Conservation (phyloP, 2,113 vertebrate genomes). For the Corapipo altera region DNA sequence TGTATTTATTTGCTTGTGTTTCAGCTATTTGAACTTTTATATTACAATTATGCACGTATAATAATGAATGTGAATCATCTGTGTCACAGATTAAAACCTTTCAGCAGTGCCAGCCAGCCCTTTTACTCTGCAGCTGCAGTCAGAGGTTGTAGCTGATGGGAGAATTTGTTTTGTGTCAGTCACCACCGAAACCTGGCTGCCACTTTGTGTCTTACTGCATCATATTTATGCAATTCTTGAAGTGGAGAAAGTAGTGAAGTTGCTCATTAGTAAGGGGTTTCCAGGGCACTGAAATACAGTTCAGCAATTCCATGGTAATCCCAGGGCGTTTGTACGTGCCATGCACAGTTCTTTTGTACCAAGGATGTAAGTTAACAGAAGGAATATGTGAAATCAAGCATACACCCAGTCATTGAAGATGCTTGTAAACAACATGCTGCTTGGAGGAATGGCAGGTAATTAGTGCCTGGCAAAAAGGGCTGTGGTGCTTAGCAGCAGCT, state of each 20-base stretch:
- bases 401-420: not conserved
- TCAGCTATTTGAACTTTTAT: not conserved
- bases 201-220: not conserved
- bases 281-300: not conserved
- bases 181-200: not conserved
- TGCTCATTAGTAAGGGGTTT: not conserved
- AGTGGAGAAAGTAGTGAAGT: not conserved
- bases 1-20: not conserved
- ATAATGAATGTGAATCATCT: not conserved
- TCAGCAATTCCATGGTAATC: not conserved
- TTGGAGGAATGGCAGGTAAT: not conserved
- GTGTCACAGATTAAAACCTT: not conserved
- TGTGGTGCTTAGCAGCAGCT: not conserved
- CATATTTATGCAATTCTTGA: not conserved
- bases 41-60: not conserved
- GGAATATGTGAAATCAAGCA: not conserved
- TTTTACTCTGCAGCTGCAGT: not conserved
- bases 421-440: not conserved
- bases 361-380: not conserved
- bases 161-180: not conserved
- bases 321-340: not conserved
- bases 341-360: not conserved
- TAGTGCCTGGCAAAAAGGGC: not conserved
- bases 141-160: not conserved
- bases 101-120: not conserved